Conservation (phyloP, 1,140 invertebrate genomes). For the Drosophila carrolli region DNA sequence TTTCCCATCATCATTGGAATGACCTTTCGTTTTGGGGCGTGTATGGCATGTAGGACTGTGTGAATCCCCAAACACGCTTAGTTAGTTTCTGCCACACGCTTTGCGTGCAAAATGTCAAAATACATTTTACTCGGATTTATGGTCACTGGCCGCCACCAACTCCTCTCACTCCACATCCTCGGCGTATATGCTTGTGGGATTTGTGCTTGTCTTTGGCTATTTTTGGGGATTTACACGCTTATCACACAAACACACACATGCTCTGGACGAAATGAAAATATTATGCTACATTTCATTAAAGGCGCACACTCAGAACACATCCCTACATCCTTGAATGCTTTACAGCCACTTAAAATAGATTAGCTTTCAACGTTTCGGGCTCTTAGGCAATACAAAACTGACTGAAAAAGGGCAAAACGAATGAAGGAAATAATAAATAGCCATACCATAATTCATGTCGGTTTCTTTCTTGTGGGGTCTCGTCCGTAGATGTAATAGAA, state of each 20-base stretch:
- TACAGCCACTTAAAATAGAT: slow-evolving; percentile 79
- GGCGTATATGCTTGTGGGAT: slow-evolving; percentile 34
- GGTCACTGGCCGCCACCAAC: slow-evolving; percentile 66
- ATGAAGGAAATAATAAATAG: slow-evolving; percentile 62
- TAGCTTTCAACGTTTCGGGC: slow-evolving; percentile 68
- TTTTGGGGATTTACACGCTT: slow-evolving; percentile 78
- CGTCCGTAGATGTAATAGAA: slow-evolving; percentile 50
- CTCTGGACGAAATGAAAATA: slow-evolving; percentile 65
- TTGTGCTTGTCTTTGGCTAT: slow-evolving; percentile 70
- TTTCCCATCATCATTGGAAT: slow-evolving; percentile 72
- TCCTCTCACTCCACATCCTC: slow-evolving; percentile 11
- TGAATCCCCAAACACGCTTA: slow-evolving; percentile 60
- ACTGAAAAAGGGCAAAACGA: slow-evolving; percentile 22
- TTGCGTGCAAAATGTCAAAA: slow-evolving; percentile 83
- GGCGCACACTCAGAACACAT: slow-evolving; percentile 15
- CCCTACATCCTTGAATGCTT: slow-evolving; percentile 51
- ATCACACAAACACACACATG: slow-evolving; percentile 54
- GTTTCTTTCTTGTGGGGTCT: slow-evolving; percentile 2
- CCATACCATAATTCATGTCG: slow-evolving; percentile 49
- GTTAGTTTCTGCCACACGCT: slow-evolving; percentile 64
- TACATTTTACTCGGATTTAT: slow-evolving; percentile 82
- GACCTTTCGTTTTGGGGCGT: slow-evolving; percentile 65
- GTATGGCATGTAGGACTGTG: slow-evolving; percentile 27
- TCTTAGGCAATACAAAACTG: slow-evolving; percentile 37
- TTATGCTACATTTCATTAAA: slow-evolving; percentile 79